Evolutionary conservation across 2,113 vertebrate species (phyloP), one percentile per base, ranked within the genome.

Genomic region (Thunnus maccoyii): DNA sequence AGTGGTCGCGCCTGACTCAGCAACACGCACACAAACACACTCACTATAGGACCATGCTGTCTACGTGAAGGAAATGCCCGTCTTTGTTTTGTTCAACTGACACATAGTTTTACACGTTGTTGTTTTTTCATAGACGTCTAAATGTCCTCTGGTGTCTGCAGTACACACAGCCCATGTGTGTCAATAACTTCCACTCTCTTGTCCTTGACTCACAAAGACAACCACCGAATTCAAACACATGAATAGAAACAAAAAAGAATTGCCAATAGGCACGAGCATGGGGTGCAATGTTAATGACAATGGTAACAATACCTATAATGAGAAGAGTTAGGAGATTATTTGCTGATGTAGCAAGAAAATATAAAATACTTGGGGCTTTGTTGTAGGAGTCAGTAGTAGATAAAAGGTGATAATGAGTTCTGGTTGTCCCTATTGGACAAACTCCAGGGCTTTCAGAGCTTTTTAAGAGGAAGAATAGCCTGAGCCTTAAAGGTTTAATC

Each of bases 1-100:
- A 79, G 63, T 46, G 84, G 83, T 78, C 72, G 72, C 74, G 91
- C 80, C 93, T 95, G 94, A 95, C 93, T 95, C 94, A 95, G 94
- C 94, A 95, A 44, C 72, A 48, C 76, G 75, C 86, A 86, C 81
- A 66, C 84, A 14, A 3, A 48, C 25, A 48, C 25, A 3, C 58
- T 16, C 6, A 3, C 18, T 7, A 9, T 41, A 13, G 27, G 30
- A 60, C 61, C 62, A 6, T 4, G 69, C 27, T 15, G 60, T 27
- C 3, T 15, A 65, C 51, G 52, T 32, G 67, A 63, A 20, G 46
- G 52, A 25, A 20, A 10, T n/a, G 25, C 56, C 61, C 7, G 18
- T 22, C 50, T 36, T 30, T 56, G 25, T 58, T 70, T 54, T 22
- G 47, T 41, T 61, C 50, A 78, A 41, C 18, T 58, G n/a, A 16